A percentile compares a stretch with the other conserved stretches of the same genome.
Evolutionary conservation across 2,113 vertebrate species (phyloP).

Genomic region (Aldabrachelys gigantea): DNA sequence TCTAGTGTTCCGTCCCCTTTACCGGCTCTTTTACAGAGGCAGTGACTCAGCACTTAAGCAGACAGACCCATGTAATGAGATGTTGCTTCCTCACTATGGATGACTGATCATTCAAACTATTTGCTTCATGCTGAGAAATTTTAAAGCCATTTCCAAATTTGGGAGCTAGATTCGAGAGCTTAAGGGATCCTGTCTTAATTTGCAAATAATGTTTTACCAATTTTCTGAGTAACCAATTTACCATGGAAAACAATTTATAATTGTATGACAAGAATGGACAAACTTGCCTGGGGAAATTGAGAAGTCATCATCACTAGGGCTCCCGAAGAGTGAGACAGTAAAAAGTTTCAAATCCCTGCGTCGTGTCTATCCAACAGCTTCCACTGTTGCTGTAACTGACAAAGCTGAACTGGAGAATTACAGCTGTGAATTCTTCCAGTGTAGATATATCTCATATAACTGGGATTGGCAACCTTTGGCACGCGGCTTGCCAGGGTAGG

Average conservation of each 20-base stretch:
- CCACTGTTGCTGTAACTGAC: background rate
- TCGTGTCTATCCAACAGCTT: background rate
- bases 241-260: background rate
- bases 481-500: no score
- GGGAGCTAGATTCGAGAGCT: accelerated
- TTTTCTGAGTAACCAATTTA: background rate
- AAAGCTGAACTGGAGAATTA: background rate
- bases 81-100: background rate
- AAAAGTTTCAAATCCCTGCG: background rate
- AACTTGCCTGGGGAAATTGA: background rate
- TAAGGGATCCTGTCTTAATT: background rate
- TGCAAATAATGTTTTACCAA: background rate
- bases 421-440: background rate
- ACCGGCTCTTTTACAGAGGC: accelerated
- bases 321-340: background rate
- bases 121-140: accelerated
- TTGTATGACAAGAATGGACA: background rate
- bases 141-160: background rate
- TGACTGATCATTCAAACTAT: background rate
- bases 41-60: background rate
- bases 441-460: background rate
- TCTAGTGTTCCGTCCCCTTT: accelerated
- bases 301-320: background rate
- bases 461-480: no score
- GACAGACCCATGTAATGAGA: background rate